Percentiles rank a stretch among this genome's conserved stretches.
Conservation (phyloP, 2,797 vertebrate genomes). For the Lepilemur septentrionalis region DNA sequence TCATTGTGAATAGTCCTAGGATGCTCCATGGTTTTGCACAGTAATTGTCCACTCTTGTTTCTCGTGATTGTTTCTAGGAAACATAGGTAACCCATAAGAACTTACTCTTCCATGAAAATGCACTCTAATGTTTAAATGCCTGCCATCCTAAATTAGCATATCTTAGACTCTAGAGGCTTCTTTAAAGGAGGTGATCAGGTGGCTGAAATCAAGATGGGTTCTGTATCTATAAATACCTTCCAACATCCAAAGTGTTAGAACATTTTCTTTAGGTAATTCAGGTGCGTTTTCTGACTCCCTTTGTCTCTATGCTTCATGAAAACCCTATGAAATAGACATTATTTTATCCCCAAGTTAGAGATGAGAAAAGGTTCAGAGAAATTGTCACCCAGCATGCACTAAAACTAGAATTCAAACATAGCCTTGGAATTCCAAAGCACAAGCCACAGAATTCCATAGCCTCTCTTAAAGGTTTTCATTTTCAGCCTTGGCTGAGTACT, state of each 20-base stretch:
- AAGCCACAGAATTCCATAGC: not conserved
- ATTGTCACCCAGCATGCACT: not conserved
- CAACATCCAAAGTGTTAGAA: not conserved
- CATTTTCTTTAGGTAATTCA: not conserved
- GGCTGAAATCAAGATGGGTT: not conserved
- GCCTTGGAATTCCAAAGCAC: not conserved
- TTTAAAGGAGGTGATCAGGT: not conserved
- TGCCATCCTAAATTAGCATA: conserved; percentile 8
- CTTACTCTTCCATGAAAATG: not conserved
- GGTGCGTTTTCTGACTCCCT: not conserved
- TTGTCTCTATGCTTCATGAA: not conserved
- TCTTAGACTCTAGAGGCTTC: not conserved
- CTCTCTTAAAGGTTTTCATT: not conserved
- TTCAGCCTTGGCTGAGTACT: not conserved
- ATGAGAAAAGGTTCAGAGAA: not conserved
- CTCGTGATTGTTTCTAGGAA: not conserved
- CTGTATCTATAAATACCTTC: conserved; percentile 19
- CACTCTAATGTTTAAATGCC: not conserved
- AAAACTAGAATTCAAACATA: conserved; percentile 4
- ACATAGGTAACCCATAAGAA: not conserved
- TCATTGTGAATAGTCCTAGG: not conserved
- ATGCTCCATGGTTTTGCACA: not conserved
- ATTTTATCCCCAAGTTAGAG: not conserved
- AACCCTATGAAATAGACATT: not conserved
- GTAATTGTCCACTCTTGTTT: not conserved